Base-by-base conservation (phyloP, 2,888 invertebrate genomes). In the Miltochrista miniata region DNA sequence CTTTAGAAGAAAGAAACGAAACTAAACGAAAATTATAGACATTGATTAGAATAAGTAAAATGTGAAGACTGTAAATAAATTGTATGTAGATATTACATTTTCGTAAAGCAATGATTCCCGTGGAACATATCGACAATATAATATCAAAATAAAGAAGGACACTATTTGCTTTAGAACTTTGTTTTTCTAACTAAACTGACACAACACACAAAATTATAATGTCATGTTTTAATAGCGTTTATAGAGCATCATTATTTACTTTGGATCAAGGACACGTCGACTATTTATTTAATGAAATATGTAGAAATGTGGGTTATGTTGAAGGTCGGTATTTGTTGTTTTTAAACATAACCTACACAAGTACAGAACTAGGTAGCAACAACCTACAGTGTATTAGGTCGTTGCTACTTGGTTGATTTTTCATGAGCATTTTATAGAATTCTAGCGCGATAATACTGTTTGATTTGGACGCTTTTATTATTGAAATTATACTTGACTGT, bases 81-180 rank as follows among this genome's bases (percentile, higher is more conserved):
- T 79, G 71, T 82, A 82, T 76, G 70, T 74, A 77, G 76, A 66
- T 70, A 65, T 64, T 61, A 63, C 64, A 50, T 76, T 74, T 76
- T 78, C 72, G 67, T 74, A 68, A 81, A 75, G 79, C 78, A 81
- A 79, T 73, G 74, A 83, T 83, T 81, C 81, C 70, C 70, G 83
- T 81, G 90, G 90, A 90, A 85, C 88, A 89, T 85, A 83, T 85
- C 79, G 90, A 90, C 90, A 90, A 90, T 90, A 90, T 87, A 61
- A 24, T 51, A 56, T 62, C 48, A 46, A 64, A 62, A 51, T 62
- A 60, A 64, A 48, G 53, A 64, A 63, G 35, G 39, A 59, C 18
- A 45, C 48, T 47, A 51, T 52, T 53, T 56, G 45, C 58, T 63
- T 55, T 51, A 14, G 11, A 33, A 36, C 31, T 10, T 38, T 41